Conservation (phyloP, 2,888 invertebrate genomes). For the Acronicta aceris region DNA sequence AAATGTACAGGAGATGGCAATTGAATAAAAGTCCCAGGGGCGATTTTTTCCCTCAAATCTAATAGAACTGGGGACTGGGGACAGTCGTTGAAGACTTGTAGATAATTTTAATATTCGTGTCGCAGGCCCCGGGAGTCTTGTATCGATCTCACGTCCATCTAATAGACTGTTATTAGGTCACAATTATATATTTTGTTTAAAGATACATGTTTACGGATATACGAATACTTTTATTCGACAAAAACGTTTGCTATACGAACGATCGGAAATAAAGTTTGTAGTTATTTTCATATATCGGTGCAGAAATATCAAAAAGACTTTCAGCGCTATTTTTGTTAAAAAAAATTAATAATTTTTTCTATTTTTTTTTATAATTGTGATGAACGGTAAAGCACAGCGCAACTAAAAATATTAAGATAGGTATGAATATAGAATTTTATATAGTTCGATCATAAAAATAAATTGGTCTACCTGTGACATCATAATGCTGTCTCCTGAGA, state of each 20-base stretch:
- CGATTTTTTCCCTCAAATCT: constrained; percentile 75
- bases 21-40: constrained; percentile 82
- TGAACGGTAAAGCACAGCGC: not conserved
- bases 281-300: too few species aligned
- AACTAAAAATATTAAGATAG: not conserved
- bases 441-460: constrained; percentile 79
- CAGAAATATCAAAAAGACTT: too few species aligned
- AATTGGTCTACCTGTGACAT: constrained; percentile 81
- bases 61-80: constrained; percentile 72
- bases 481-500: constrained; percentile 78
- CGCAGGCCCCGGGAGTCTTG: constrained; percentile 68
- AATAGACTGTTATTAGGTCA: constrained; percentile 69
- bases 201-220: not conserved
- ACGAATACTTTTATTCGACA: too few species aligned
- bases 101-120: constrained; percentile 85
- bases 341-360: too few species aligned
- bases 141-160: constrained; percentile 70
- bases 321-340: too few species aligned
- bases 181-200: constrained; percentile 33
- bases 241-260: too few species aligned
- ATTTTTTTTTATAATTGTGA: too few species aligned
- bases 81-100: constrained; percentile 69
- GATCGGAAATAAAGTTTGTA: too few species aligned
- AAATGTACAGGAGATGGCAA: constrained; percentile 74
- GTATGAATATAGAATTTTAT: constrained; percentile 31